Conservation (phyloP, 2,888 invertebrate genomes). For the Seladonia tumulorum region DNA sequence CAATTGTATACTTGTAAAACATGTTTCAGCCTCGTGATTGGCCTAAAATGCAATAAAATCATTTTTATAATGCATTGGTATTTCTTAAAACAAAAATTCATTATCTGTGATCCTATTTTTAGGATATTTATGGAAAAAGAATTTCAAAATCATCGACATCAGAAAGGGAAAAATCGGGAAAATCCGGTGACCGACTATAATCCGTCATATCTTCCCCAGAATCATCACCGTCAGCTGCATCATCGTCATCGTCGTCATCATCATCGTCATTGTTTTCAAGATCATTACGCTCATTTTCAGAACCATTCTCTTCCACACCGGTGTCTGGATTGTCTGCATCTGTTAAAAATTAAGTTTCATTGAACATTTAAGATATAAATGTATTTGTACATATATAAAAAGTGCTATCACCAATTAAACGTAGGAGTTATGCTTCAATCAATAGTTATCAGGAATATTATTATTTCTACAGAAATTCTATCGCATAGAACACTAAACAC, state of each 20-base stretch:
- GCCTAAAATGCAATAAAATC: constrained; percentile 30
- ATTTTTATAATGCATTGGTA: constrained; percentile 36
- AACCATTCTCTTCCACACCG: constrained; percentile 72
- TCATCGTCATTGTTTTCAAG: constrained; percentile 76
- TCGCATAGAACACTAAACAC: not conserved
- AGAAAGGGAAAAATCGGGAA: constrained; percentile 74
- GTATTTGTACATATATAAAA: not conserved
- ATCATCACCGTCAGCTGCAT: constrained; percentile 79
- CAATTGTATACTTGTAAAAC: constrained; percentile 4
- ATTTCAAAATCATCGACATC: constrained; percentile 79
- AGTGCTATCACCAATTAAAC: not conserved
- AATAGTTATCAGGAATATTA: not conserved
- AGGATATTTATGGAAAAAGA: constrained; percentile 73
- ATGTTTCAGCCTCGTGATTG: constrained; percentile 18
- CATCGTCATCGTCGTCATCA: constrained; percentile 65
- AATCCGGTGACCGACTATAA: constrained; percentile 60
- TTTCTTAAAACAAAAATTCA: constrained; percentile 31
- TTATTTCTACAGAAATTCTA: not conserved
- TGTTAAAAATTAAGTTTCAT: constrained; percentile 28
- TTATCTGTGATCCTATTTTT: constrained; percentile 5
- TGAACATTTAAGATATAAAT: constrained; percentile 5
- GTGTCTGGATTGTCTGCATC: constrained; percentile 74
- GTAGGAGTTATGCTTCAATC: not conserved
- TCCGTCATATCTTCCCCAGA: constrained; percentile 77
- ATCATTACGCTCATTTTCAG: constrained; percentile 74